Percentiles rank a stretch among this genome's conserved stretches.
Evolutionary conservation across 2,797 vertebrate genomes (phyloP).

Genomic region (Sandelia bainsii): DNA sequence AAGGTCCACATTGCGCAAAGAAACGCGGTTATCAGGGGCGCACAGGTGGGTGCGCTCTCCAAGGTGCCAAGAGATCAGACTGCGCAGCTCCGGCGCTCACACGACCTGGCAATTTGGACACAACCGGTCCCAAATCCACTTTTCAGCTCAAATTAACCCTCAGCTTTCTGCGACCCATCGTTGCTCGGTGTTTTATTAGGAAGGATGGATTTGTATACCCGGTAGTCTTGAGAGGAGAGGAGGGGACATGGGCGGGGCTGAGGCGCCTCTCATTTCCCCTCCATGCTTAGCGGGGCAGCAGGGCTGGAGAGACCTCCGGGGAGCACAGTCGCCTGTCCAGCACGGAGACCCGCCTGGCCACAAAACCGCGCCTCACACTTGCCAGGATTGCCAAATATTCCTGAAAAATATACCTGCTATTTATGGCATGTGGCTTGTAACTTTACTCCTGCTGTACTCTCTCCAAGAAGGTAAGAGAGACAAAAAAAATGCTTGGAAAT

Average conservation of each 20-base stretch:
- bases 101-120: slow-evolving; percentile 36
- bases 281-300: slow-evolving; percentile 82
- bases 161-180: slow-evolving; percentile 44
- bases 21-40: slow-evolving; percentile 66
- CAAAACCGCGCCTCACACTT: slow-evolving; percentile 79
- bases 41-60: slow-evolving; percentile 81
- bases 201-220: slow-evolving; percentile 78
- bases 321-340: slow-evolving; percentile 85
- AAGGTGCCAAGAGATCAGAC: slow-evolving; percentile 69
- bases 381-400: slow-evolving; percentile 90
- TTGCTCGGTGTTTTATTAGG: slow-evolving; percentile 63
- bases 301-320: slow-evolving; percentile 86
- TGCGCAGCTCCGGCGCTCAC: slow-evolving; percentile 37
- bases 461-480: slow-evolving; percentile 90
- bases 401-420: slow-evolving; percentile 91
- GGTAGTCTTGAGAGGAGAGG: slow-evolving; percentile 81
- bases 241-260: slow-evolving; percentile 85
- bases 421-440: slow-evolving; percentile 99
- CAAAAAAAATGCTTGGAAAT: slow-evolving; percentile 10
- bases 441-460: slow-evolving; percentile 96
- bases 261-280: slow-evolving; percentile 80
- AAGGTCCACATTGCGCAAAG: slow-evolving; percentile 69
- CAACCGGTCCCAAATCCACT: slow-evolving; percentile 31
- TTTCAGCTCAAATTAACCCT: slow-evolving; percentile 32
- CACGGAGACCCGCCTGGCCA: slow-evolving; percentile 87